Evolutionary conservation across 2,888 invertebrate genomes (phyloP), one percentile per base, ranked within the genome.

Genomic region (Phrixothrix hirtus): DNA sequence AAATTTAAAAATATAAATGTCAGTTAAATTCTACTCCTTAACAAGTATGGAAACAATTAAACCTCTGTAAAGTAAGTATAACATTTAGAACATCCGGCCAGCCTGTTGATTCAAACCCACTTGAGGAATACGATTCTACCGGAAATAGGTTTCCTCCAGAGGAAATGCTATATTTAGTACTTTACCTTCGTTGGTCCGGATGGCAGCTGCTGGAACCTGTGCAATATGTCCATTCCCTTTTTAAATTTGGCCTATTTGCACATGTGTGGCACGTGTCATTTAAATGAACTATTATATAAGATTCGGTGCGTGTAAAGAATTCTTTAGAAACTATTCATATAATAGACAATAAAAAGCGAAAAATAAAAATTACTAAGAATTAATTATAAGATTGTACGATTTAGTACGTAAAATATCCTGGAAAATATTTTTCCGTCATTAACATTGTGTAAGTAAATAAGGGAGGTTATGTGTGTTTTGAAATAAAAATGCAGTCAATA

Each of bases 31-130:
- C n/a, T n/a, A n/a, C n/a, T n/a, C n/a, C n/a, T n/a, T n/a, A n/a
- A n/a, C n/a, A n/a, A n/a, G 58, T 61, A 53, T 58, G 60, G 57
- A 60, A 58, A 60, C 59, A 64, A 66, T 68, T 64, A 71, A 71
- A 71, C 70, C 71, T 69, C 70, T 67, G 68, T 62, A 59, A 58
- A 56, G 51, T 49, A 44, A 61, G 51, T 48, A 52, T 60, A 60
- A 60, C 59, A 64, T 65, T 66, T 62, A 60, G 65, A 59, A 64
- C 66, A 70, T 72, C 70, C 72, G 69, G 64, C 67, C 66, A 66
- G 72, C 72, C 72, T 72, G 72, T 72, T 72, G 72, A 71, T 72
- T 72, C 70, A 69, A 64, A 62, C 67, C 70, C 70, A 70, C 72
- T 72, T 70, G 68, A 70, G 70, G 69, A 67, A 66, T 67, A 67